Evolutionary conservation across 1,140 invertebrate genomes (phyloP).

Genomic region (Bombus soroeensis): DNA sequence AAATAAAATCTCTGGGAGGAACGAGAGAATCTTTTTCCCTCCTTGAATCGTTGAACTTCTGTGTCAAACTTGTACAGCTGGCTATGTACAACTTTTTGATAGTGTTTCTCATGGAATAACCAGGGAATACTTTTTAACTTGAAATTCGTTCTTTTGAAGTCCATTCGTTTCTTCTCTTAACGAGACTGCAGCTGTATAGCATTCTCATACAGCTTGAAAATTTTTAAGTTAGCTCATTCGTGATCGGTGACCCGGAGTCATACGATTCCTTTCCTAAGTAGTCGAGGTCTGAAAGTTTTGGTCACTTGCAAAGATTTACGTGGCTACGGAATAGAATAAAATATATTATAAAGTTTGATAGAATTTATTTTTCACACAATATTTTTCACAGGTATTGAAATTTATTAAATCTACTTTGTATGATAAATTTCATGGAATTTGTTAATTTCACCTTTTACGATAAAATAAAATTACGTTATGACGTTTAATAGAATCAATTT

Average conservation of each 20-base stretch:
- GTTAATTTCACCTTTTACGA: no score
- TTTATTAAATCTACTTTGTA: not conserved
- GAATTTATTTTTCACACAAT: not conserved
- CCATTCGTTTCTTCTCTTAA: not conserved
- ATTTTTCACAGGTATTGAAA: not conserved
- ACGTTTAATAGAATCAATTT: no score
- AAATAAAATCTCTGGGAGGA: not conserved
- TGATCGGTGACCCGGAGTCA: not conserved
- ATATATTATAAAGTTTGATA: not conserved
- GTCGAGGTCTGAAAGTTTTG: no score
- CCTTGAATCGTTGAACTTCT: not conserved
- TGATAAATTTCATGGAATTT: no score
- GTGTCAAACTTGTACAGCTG: no score
- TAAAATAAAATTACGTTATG: no score
- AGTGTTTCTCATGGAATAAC: not conserved
- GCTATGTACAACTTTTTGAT: no score
- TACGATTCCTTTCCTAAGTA: no score
- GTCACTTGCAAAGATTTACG: no score
- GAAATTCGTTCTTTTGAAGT: not conserved
- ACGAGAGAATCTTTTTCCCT: not conserved
- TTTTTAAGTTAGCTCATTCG: not conserved
- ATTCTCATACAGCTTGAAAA: not conserved
- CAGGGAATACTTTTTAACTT: not conserved
- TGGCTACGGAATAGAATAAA: no score
- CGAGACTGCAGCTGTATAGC: not conserved